Evolutionary conservation across 2,888 invertebrate species (phyloP), one percentile per base, ranked within the genome.

Genomic region (Dione juno): DNA sequence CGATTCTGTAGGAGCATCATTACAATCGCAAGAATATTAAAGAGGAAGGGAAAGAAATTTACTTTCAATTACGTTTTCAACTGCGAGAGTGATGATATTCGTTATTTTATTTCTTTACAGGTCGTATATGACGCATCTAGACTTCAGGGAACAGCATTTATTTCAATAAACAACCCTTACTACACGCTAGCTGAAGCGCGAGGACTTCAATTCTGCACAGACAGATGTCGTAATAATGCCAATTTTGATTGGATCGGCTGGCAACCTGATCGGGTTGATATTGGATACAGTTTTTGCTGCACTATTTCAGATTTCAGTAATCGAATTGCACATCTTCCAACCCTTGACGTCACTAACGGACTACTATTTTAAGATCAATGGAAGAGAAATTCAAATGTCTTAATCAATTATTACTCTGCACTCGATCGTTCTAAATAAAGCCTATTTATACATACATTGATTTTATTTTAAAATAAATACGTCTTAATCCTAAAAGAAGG

Each of bases 111-210:
- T n/a, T 16, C 16, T n/a, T 63, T 71, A 28, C 70, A 95, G 91
- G 93, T 95, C 1, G 90, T 94, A 0, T 94, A 94, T 77, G 94
- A 95, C 69, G 86, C 91, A 0, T 78, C 78, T 0, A 86, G 82
- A 0, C 86, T 90, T 11, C 81, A 90, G 7, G 95, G 94, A 0
- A 90, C 94, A 0, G 95, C 94, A 1, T 94, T 95, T 77, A 80
- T 96, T 9, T 93, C 94, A 53, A 91, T 95, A 69, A 96, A 96
- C 86, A 95, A 96, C 80, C 95, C 95, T 0, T 91, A 94, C 84
- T 89, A 90, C 78, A 87, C 87, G 0, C 77, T 83, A 35, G 82
- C 79, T 0, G 93, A 93, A 69, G 89, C 83, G 0, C 85, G 85
- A 6, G 81, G 79, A 1, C 80, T 90, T 21, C 87, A 88, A 14